Conservation (phyloP, 2,113 vertebrate species). For the Ceyx cyanopectus region DNA sequence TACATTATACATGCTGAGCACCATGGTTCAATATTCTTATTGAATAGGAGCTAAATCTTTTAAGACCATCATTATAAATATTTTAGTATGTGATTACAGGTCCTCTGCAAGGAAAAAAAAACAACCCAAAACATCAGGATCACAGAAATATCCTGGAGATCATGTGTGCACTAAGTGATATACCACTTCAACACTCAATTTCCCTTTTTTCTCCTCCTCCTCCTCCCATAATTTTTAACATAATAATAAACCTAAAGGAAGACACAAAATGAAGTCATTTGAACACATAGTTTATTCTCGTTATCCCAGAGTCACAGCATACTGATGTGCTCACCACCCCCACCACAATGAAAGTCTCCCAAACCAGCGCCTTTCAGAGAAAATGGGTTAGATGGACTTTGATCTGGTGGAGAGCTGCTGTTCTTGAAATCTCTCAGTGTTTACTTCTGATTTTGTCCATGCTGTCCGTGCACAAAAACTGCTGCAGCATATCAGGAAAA, state of each 20-base stretch:
- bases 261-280: background rate
- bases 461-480: background rate
- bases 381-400: background rate
- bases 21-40: background rate
- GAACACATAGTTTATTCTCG: background rate
- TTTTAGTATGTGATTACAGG: background rate
- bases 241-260: background rate
- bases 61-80: background rate
- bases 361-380: background rate
- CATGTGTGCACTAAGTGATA: accelerated
- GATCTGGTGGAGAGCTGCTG: background rate
- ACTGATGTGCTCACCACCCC: background rate
- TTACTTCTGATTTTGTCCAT: background rate
- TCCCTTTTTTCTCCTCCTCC: background rate
- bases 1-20: background rate
- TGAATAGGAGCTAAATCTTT: background rate
- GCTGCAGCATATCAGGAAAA: background rate
- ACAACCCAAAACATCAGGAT: too few species aligned
- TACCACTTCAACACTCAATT: background rate
- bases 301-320: background rate
- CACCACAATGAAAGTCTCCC: background rate
- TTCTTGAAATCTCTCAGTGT: background rate
- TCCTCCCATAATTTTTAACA: background rate
- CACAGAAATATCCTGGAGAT: background rate
- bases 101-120: background rate